phyloP scores from a whole-genome alignment of 2,888 invertebrate genomes.

The Asteroscopus sphinx region DNA sequence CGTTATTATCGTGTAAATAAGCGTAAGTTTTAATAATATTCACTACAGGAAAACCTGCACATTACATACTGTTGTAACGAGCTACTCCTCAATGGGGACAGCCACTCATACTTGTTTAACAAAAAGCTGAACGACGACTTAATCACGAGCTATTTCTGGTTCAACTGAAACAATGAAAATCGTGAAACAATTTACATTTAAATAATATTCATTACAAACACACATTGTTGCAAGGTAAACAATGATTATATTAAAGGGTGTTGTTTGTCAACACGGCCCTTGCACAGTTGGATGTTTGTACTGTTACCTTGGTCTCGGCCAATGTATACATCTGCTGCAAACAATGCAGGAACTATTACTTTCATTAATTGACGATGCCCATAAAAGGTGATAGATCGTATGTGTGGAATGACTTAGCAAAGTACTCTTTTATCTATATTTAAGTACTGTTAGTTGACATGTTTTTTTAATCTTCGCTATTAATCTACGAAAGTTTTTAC shows the following conservation, averaged over 20 bases:
- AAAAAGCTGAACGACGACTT: conserved; percentile 43
- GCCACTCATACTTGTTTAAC: conserved; percentile 42
- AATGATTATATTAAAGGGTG: conserved; percentile 78
- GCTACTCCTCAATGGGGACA: conserved; percentile 24
- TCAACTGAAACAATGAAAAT: conserved; percentile 68
- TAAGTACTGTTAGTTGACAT: conserved; percentile 22
- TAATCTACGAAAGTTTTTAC: conserved; percentile 37
- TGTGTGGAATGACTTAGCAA: background rate
- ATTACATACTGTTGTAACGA: conserved; percentile 35
- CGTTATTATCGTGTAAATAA: conserved; percentile 35
- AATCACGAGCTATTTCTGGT: conserved; percentile 59
- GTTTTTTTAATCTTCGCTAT: conserved; percentile 40
- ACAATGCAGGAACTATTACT: conserved; percentile 51
- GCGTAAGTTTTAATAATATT: conserved; percentile 22
- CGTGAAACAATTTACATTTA: conserved; percentile 73
- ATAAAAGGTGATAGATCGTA: conserved; percentile 18
- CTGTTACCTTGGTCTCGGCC: conserved; percentile 51
- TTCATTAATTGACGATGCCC: conserved; percentile 29
- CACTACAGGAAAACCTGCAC: conserved; percentile 30
- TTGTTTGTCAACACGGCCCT: conserved; percentile 84
- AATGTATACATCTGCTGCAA: conserved; percentile 48
- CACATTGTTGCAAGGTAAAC: conserved; percentile 78
- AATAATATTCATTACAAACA: conserved; percentile 75
- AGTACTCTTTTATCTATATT: conserved; percentile 25
- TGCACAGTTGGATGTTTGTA: conserved; percentile 62